Percentiles rank a stretch among this genome's conserved stretches.
These are phyloP conservation scores for Temnopleurus reevesii DNA, from an alignment of 53 echinoderm and acorn worm species.

Conservation along the genomic window DNA sequence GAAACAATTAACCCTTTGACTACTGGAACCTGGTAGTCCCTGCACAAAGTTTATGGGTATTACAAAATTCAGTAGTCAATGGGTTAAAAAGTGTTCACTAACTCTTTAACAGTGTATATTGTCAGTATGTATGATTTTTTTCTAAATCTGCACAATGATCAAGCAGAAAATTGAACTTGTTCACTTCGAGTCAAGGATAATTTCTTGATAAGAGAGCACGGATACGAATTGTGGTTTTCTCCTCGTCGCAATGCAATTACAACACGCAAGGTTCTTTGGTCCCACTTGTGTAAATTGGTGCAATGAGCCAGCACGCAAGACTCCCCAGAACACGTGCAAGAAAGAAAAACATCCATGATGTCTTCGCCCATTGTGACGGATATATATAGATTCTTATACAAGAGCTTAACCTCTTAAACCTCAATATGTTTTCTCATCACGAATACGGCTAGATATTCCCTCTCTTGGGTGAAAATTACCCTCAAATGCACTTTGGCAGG, in stretches of 20 bases:
- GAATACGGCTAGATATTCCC: not conserved
- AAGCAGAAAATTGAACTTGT: slow-evolving; percentile 15
- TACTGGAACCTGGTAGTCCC: too few relatives aligned
- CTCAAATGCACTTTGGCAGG: slow-evolving; percentile 9
- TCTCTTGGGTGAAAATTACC: not conserved
- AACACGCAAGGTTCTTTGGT: slow-evolving; percentile 6
- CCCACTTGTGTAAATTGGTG: slow-evolving; percentile 36
- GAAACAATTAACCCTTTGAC: too few relatives aligned
- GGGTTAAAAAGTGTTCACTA: too few relatives aligned
- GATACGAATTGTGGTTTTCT: slow-evolving; percentile 31
- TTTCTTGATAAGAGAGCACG: not conserved
- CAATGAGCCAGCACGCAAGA: slow-evolving; percentile 20
- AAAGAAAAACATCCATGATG: not conserved
- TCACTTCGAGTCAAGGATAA: slow-evolving; percentile 6
- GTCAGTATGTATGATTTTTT: too few relatives aligned
- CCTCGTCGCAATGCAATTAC: not conserved
- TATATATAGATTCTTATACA: not conserved
- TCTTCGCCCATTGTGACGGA: not conserved
- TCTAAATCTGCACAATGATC: slow-evolving; percentile 10
- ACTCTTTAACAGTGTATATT: too few relatives aligned
- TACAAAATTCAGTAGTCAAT: too few relatives aligned
- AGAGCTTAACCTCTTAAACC: slow-evolving; percentile 24
- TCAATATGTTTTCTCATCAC: not conserved
- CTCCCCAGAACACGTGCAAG: not conserved
- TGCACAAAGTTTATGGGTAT: too few relatives aligned